A percentile compares a stretch with the other conserved stretches of the same genome.
Conservation (phyloP, 2,888 invertebrate genomes). For the Ernsta delagoae region DNA sequence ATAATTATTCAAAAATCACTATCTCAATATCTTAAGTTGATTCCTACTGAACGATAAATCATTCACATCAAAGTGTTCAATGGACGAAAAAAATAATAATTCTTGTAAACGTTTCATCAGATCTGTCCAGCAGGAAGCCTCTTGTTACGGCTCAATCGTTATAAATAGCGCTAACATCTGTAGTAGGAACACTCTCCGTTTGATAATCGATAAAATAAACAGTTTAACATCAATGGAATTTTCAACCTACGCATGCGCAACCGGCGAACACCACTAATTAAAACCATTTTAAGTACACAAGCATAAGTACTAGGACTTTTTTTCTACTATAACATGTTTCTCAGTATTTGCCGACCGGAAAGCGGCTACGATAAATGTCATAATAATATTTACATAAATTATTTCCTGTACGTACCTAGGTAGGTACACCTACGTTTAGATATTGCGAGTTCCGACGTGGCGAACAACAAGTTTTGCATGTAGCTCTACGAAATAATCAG, state of each 20-base stretch:
- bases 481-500: constrained; percentile 25
- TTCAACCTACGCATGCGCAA: constrained; percentile 46
- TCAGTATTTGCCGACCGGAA: constrained; percentile 64
- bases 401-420: constrained; percentile 40
- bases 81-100: constrained; percentile 42
- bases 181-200: constrained; percentile 43
- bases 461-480: constrained; percentile 27
- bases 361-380: constrained; percentile 60
- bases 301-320: constrained; percentile 24
- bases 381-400: constrained; percentile 62
- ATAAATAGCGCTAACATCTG: constrained; percentile 45
- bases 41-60: constrained; percentile 41
- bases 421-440: constrained; percentile 24
- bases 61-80: constrained; percentile 49
- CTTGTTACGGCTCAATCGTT: constrained; percentile 41
- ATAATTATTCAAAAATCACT: no score
- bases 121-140: constrained; percentile 30
- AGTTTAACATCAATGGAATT: constrained; percentile 58
- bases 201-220: constrained; percentile 64
- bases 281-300: constrained; percentile 45
- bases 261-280: constrained; percentile 47
- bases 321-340: constrained; percentile 54
- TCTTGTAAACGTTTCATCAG: constrained; percentile 49
- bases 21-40: no score
- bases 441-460: constrained; percentile 17